Base-by-base conservation (phyloP, 2,113 vertebrate genomes). In the Melospiza melodia region DNA sequence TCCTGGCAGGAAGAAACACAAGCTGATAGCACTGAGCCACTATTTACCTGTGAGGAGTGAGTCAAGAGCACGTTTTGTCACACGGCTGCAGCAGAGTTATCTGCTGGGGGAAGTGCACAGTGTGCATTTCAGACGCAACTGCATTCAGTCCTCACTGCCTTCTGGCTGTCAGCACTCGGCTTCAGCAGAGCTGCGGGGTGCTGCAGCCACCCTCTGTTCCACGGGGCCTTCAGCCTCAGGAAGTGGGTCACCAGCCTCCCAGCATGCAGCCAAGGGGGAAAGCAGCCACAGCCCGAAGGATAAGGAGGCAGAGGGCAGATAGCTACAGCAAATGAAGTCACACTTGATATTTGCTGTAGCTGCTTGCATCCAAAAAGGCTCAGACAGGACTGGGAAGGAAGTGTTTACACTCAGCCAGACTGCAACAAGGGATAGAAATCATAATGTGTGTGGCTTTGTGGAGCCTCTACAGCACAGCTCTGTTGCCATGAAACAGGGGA, bases 211-310 rank as follows among this genome's bases (percentile, higher is more conserved):
- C 37, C 52, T 62, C 0, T 63, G 62, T 43, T 79, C 52, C 7
- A 1, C 0, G 5, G 59, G 37, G 43, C 37, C 75, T 91, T 77
- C 79, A 46, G 35, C 23, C n/a, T 41, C 0, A 0, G 78, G 28
- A 84, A 92, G 10, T 54, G 43, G 88, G 87, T 94, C 76, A 95
- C 43, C 85, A 94, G 54, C 78, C 80, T 78, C 68, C 61, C 54
- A 12, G 54, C 2, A 2, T 27, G 62, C 63, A 61, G 62, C 72
- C 46, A 28, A 1, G 0, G 33, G 58, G 58, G 19, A 93, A 95
- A 63, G 39, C 21, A 37, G 31, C 44, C 59, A 25, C 27, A 83
- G 67, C 84, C 63, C 75, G 28, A n/a, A 83, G 63, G 57, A 44
- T 57, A 31, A 73, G 62, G 37, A 89, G 10, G 27, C 14, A 54